Evolutionary conservation across 2,113 vertebrate species (phyloP).

Genomic region (Alces alces): DNA sequence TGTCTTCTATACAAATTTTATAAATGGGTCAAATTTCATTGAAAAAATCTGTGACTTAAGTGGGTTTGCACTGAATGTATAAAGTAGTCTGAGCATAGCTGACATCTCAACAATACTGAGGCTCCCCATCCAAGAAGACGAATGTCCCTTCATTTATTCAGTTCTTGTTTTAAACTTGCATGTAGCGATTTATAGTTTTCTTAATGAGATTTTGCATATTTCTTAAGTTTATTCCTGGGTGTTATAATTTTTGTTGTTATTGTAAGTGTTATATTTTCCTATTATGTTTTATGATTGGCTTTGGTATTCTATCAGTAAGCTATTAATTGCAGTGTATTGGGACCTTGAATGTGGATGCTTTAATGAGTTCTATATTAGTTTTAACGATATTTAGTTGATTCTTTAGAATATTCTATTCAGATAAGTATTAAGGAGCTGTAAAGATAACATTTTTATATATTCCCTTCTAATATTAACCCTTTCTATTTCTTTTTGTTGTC

Average conservation of each 20-base stretch:
- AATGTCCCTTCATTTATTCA: not conserved
- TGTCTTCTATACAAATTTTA: not conserved
- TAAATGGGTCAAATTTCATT: not conserved
- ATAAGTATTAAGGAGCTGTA: not conserved
- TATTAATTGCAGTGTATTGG: not conserved
- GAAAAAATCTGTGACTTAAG: not conserved
- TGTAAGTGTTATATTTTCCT: not conserved
- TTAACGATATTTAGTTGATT: not conserved
- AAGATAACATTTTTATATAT: not conserved
- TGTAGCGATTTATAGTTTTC: not conserved
- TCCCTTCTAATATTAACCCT: not conserved
- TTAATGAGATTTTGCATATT: not conserved
- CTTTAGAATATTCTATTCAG: not conserved
- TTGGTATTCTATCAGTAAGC: not conserved
- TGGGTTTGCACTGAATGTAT: not conserved
- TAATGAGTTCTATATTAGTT: constrained; percentile 17
- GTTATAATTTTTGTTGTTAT: not conserved
- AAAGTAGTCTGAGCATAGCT: not conserved
- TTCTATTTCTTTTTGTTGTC: not conserved
- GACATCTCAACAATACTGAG: not conserved
- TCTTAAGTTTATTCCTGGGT: not conserved
- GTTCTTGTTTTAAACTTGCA: not conserved
- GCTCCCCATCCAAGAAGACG: not conserved
- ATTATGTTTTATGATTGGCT: not conserved
- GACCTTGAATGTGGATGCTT: not conserved